Evolutionary conservation across 2,113 vertebrate species (phyloP), one percentile per base, ranked within the genome.

Genomic region (Sialia sialis): DNA sequence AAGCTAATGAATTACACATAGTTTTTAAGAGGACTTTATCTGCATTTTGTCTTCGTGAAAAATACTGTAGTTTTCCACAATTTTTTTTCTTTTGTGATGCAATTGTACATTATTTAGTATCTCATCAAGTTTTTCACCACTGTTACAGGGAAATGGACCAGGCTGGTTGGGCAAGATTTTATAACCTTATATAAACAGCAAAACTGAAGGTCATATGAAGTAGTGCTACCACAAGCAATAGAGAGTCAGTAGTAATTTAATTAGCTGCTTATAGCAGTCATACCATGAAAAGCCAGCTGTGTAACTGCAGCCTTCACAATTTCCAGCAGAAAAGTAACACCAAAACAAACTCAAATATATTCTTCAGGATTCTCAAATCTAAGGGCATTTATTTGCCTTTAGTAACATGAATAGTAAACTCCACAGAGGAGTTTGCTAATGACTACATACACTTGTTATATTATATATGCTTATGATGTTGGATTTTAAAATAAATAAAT

Each of bases 261-360:
- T 97, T 96, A 96, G 69, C 81, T 96, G 88, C 72, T 96, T 88
- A 79, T 58, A 89, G 52, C 49, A 96, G 95, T 66, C 72, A 79
- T 84, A 85, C 91, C 91, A 81, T 92, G 67, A 95, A 94, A 95
- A 82, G 29, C 66, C 93, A 95, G 89, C 84, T 95, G 87, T 83
- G 70, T 92, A 83, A 85, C 79, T 70, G 52, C 76, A 74, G 46
- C 77, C 84, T 93, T 87, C 70, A 94, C 63, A 88, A 48, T 90
- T 78, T 87, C 48, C 64, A 88, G 54, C 39, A 87, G 72, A 93
- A 93, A 43, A 32, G n/a, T 82, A 88, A 46, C 39, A 68, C 70
- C 51, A 67, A 94, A 95, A 70, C 29, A 64, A 41, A 10, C 38
- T 10, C 43, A 84, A 94, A 82, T 60, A 77, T 58, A 55, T 60